These are phyloP conservation scores for Atlantisia rogersi DNA, from an alignment of 2,113 vertebrate genomes.

Conservation along the genomic window DNA sequence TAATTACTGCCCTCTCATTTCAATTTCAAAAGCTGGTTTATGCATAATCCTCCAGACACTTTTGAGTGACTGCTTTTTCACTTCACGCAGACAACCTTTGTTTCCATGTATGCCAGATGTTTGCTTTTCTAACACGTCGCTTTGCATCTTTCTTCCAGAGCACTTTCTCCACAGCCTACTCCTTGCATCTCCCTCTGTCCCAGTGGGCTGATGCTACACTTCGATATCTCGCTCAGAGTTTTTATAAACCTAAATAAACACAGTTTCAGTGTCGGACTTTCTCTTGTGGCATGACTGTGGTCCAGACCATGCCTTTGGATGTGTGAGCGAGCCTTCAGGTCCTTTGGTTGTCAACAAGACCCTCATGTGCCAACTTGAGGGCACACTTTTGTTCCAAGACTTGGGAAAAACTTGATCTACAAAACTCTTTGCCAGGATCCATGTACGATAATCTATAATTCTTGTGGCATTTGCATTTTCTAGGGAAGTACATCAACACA, in stretches of 20 bases:
- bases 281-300: not conserved
- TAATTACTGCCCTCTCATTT: not conserved
- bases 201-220: rapidly evolving
- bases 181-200: not conserved
- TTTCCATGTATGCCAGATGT: not conserved
- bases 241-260: not conserved
- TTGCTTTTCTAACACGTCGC: not conserved
- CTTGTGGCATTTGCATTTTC: not conserved
- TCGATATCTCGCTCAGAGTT: not conserved
- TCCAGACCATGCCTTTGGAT: not conserved
- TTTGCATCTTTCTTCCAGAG: not conserved
- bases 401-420: not conserved
- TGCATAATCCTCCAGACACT: not conserved
- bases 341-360: not conserved
- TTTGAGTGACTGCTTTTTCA: not conserved
- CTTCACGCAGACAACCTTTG: not conserved
- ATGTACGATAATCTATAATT: not conserved
- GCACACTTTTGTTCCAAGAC: not conserved
- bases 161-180: not conserved
- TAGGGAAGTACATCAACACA: not conserved
- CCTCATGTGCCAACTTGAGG: rapidly evolving
- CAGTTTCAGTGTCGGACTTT: not conserved
- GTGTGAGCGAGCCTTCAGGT: not conserved
- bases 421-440: not conserved
- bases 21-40: not conserved